These are phyloP conservation scores for Iphiclides podalirius DNA, from an alignment of 2,888 invertebrate species.

Conservation along the genomic window DNA sequence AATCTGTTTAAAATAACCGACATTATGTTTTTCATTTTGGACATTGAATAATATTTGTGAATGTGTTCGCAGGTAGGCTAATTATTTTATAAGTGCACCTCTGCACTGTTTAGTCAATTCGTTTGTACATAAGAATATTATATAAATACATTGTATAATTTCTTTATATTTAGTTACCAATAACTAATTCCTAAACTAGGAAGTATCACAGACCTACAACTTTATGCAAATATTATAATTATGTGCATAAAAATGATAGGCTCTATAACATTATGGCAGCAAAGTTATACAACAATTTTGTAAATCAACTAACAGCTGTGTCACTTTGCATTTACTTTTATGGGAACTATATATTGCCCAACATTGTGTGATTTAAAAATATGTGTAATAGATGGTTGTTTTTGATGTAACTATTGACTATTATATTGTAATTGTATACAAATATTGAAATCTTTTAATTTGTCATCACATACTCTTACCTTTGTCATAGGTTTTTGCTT, in stretches of 20 bases:
- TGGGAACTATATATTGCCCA: background rate
- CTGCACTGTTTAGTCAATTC: constrained; percentile 5
- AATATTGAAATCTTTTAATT: background rate
- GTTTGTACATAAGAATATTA: constrained; percentile 12
- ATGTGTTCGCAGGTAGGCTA: background rate
- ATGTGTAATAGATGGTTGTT: background rate
- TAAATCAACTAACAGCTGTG: background rate
- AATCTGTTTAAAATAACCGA: too few species aligned
- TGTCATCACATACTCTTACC: background rate
- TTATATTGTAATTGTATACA: background rate
- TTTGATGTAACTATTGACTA: constrained; percentile 5
- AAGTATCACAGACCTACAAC: background rate
- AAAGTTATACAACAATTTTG: too few species aligned
- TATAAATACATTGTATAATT: too few species aligned
- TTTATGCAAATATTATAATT: too few species aligned
- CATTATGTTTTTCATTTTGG: too few species aligned
- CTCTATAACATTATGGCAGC: too few species aligned
- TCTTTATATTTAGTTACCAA: constrained; percentile 19
- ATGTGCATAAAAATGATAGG: too few species aligned
- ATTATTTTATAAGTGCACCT: too few species aligned
- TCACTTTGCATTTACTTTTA: background rate
- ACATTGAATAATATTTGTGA: background rate
- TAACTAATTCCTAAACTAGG: constrained; percentile 15
- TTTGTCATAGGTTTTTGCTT: too few species aligned
- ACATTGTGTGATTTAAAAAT: background rate